Evolutionary conservation across 1,140 invertebrate genomes (phyloP), one percentile per base, ranked within the genome.

Genomic region (Pachyrhynchus sulphureomaculatus): DNA sequence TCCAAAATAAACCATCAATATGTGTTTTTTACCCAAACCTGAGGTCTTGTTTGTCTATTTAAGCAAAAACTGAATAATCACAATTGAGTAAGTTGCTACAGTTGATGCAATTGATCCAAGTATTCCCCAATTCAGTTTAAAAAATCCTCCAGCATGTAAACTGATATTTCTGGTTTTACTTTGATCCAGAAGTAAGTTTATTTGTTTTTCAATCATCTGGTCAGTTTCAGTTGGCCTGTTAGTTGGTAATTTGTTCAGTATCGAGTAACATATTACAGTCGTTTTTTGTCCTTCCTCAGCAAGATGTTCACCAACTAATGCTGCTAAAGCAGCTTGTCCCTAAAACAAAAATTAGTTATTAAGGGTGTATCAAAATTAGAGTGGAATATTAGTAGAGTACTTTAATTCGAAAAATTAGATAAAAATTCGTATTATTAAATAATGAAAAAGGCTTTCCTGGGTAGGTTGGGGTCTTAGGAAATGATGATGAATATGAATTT

Each of bases 51-150:
- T n/a, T n/a, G n/a, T n/a, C n/a, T 47, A 36, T 47, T 57, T 57
- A 2, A 47, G 5, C 17, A 57, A 10, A 57, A 57, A 57, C 18
- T 57, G 54, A 12, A 57, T 47, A 13, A 57, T 57, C n/a, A 57
- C 54, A 10, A 57, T 36, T n/a, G 24, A 57, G 21, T 57, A 57
- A 15, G 54, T 57, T 4, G 54, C 42, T 10, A 57, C 54, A 20
- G 54, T 57, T 23, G 54, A 57, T n/a, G 18, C 12, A 34, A 57
- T 45, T 17, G 54, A 34, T 12, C 54, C 54, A 15, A 57, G 24
- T 23, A 57, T 57, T n/a, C 41, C 26, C 54, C 54, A 57, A 20
- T 45, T 57, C 1, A 57, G 18, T 6, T n/a, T n/a, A 23, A 57
- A 47, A 29, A 45, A 57, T 29, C 54, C 54, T n/a, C 54, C 54